These are phyloP conservation scores for Cephus spinipes DNA, from an alignment of 2,888 invertebrate genomes.

Conservation along the genomic window DNA sequence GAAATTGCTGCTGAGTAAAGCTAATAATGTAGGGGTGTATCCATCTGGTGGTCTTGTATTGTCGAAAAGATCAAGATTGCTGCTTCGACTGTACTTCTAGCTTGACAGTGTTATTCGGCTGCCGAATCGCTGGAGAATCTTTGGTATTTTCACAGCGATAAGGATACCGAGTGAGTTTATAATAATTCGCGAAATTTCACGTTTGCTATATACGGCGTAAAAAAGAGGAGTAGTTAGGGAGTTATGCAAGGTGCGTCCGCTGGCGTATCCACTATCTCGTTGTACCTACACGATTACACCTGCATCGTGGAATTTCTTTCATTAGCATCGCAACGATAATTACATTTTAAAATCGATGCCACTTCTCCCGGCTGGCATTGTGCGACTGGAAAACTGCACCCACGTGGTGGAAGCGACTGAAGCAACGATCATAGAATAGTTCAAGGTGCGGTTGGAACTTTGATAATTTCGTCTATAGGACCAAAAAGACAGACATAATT, in stretches of 20 bases:
- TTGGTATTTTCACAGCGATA: not conserved
- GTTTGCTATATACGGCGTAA: not conserved
- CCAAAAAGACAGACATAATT: not conserved
- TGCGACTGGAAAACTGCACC: not conserved
- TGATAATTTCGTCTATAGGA: not conserved
- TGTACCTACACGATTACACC: not conserved
- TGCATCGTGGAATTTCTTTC: not conserved
- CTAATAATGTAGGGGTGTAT: not conserved
- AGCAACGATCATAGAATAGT: not conserved
- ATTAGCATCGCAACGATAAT: not conserved
- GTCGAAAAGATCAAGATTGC: not conserved
- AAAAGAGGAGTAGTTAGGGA: not conserved
- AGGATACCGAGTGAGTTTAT: not conserved
- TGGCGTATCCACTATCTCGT: not conserved
- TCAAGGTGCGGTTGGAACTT: not conserved
- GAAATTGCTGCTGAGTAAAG: not conserved
- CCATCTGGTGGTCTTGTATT: not conserved
- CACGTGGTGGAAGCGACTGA: not conserved
- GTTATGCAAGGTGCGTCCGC: not conserved
- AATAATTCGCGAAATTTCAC: not conserved
- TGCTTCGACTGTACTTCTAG: not conserved
- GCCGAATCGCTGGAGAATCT: not conserved
- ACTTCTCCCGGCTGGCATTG: not conserved
- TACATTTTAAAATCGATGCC: not conserved
- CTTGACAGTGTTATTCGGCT: not conserved